Evolutionary conservation across 2,113 vertebrate species (phyloP), one percentile per base, ranked within the genome.

Genomic region (Nycticebus coucang): DNA sequence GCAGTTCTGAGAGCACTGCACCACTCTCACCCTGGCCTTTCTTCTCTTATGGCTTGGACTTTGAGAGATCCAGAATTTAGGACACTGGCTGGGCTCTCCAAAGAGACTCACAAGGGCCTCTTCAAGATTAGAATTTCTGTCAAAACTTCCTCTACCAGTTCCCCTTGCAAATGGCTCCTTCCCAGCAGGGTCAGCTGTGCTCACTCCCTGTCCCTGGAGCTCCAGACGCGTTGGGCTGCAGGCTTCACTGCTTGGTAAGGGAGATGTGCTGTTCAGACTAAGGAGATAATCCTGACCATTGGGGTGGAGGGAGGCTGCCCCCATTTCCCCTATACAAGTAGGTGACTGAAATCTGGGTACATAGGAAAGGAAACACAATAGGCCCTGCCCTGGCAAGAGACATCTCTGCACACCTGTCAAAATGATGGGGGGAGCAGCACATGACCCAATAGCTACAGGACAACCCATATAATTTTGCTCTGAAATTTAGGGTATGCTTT

Each of bases 1-100:
- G 35, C 5, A 12, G 19, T 18, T 30, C n/a, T 41, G 28, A 50
- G 35, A 24, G 12, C 15, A 41, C 0, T 45, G 28, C 1, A 1
- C 12, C 0, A 15, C 24, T 5, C 30, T 28, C 1, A 4, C 41
- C 74, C 74, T 45, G 60, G 7, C 4, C 12, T 64, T 77, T 35
- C 86, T 62, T 91, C 78, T 84, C 6, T 7, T 8, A 37, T 11
- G 7, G 50, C 7, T 64, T 74, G 57, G 57, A 57, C 57, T 92
- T 84, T 11, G 80, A 64, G 37, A 57, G 55, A 35, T 7, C 26
- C 13, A 30, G 35, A 62, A 85, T 60, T 93, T 19, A 3, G 72
- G n/a, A 50, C 7, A 3, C 5, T 75, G 69, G 35, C 4, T 19
- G 37, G 55, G 24, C 21, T 33, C 33, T 30, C 55, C 21, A 21